Evolutionary conservation across 2,888 invertebrate species (phyloP).

Genomic region (Plutella xylostella): DNA sequence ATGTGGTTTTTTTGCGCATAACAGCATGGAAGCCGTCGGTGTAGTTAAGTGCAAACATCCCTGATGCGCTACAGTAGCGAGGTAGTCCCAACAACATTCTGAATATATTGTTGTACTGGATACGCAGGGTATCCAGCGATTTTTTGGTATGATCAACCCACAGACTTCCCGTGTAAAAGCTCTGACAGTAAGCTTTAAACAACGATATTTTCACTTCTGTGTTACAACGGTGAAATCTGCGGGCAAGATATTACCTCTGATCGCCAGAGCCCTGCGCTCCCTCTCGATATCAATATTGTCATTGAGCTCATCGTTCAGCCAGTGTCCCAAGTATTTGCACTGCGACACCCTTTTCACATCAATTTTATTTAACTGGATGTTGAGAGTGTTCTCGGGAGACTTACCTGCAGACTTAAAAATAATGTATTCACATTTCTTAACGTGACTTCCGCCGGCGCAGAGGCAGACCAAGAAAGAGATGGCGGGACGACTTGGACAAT

Average conservation of each 20-base stretch:
- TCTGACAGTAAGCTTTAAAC: constrained; percentile 3
- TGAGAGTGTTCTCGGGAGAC: not conserved
- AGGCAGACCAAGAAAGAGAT: no score
- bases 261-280: constrained; percentile 1
- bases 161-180: constrained; percentile 3
- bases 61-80: no score
- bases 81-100: no score
- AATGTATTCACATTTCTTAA: not conserved
- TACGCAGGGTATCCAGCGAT: no score
- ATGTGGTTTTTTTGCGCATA: no score
- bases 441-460: no score
- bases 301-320: not conserved
- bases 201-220: not conserved
- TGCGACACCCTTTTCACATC: not conserved
- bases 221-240: not conserved
- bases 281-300: constrained; percentile 2
- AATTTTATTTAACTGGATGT: not conserved
- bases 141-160: no score
- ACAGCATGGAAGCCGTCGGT: no score
- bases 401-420: not conserved
- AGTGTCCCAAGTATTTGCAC: constrained; percentile 5
- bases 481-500: no score
- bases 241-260: constrained; percentile 2
- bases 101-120: no score
- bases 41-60: no score